Percentiles rank a stretch among this genome's conserved stretches.
Evolutionary conservation across 2,797 vertebrate species (phyloP).

Genomic region (Aplochiton taeniatus): DNA sequence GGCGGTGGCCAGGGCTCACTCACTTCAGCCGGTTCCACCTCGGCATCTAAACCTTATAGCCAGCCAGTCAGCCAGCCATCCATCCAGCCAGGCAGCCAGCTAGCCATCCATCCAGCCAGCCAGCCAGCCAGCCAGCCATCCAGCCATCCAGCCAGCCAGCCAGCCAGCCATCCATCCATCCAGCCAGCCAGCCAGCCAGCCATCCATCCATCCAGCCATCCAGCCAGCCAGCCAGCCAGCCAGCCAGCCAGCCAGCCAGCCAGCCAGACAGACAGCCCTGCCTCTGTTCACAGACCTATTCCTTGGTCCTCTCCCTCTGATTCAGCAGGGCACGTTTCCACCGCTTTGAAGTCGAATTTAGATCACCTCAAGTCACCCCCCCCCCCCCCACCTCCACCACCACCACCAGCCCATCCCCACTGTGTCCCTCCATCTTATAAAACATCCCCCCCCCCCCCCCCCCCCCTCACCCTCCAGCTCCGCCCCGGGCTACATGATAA

Average conservation of each 20-base stretch:
- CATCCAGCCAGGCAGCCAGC: too few relatives aligned
- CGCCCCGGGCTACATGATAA: slow-evolving; percentile 63
- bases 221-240: too few relatives aligned
- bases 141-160: too few relatives aligned
- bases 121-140: neutral
- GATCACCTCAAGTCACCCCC: slow-evolving; percentile 54
- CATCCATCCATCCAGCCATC: too few relatives aligned
- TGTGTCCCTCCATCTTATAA: slow-evolving; percentile 41
- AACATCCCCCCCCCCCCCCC: slow-evolving; percentile 18
- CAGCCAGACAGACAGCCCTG: too few relatives aligned
- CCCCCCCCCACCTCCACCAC: neutral
- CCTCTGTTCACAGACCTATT: neutral
- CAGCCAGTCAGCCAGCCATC: neutral
- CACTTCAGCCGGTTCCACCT: slow-evolving; percentile 44
- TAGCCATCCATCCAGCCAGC: too few relatives aligned
- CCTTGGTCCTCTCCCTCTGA: slow-evolving; percentile 46
- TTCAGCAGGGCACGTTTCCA: slow-evolving; percentile 52
- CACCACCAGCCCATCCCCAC: too few relatives aligned
- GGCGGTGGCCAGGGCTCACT: slow-evolving; percentile 41
- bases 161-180: neutral
- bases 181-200: too few relatives aligned
- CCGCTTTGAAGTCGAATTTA: slow-evolving; percentile 64
- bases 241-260: neutral
- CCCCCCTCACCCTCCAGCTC: slow-evolving; percentile 44
- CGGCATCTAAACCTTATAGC: too few relatives aligned